Conservation (phyloP, 2,113 vertebrate genomes). For the Rhabdomys dilectus region DNA sequence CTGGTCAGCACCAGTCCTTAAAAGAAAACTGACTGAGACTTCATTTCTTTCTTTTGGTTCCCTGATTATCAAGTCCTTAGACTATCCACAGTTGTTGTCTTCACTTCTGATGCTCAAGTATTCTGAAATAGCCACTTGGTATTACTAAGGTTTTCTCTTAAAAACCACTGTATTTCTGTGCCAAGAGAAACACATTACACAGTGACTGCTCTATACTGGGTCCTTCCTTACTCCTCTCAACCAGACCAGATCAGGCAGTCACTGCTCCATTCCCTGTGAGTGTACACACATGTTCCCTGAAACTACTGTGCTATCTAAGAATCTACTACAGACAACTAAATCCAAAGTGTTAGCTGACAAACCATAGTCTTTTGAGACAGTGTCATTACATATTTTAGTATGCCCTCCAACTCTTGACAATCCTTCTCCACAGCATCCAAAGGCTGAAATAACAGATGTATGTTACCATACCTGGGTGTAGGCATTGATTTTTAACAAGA, state of each 20-base stretch:
- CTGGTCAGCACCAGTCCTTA: neutral
- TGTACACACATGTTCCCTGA: neutral
- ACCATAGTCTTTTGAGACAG: neutral
- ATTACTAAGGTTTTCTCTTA: slow-evolving; percentile 1
- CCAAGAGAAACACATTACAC: neutral
- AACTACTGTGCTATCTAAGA: neutral
- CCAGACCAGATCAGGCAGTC: neutral
- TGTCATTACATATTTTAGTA: neutral
- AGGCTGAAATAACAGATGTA: neutral
- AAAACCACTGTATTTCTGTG: slow-evolving; percentile 1
- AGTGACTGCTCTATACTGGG: too few relatives aligned
- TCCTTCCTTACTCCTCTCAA: neutral
- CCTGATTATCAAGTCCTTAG: neutral
- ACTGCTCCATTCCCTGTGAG: neutral
- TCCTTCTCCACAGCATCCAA: neutral
- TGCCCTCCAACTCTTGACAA: neutral
- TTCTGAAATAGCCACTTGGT: neutral
- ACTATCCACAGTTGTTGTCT: neutral
- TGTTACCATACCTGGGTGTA: neutral
- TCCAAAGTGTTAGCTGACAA: neutral
- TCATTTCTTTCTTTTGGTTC: slow-evolving; percentile 19
- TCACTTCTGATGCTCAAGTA: neutral
- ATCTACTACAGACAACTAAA: neutral
- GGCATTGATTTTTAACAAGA: neutral
- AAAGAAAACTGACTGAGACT: neutral